Evolutionary conservation across 2,888 invertebrate species (phyloP).

Genomic region (Congeria kusceri): DNA sequence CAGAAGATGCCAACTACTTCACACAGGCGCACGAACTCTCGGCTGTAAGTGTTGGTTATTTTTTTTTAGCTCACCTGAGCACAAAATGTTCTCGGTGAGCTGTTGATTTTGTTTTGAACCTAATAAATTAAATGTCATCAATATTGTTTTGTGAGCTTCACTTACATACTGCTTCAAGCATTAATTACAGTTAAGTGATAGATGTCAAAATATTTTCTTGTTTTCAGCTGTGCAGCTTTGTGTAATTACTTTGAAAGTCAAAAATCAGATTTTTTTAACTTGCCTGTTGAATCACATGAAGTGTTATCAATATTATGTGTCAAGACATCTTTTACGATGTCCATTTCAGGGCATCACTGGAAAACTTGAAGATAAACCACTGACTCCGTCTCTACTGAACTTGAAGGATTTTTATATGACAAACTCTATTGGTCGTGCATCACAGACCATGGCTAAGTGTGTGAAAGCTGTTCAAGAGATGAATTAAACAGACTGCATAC

Average conservation of each 20-base stretch:
- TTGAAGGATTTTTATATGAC: slow-evolving; percentile 95
- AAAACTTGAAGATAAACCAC: slow-evolving; percentile 84
- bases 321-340: too few relatives aligned
- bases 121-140: too few relatives aligned
- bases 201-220: neutral
- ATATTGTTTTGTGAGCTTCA: too few relatives aligned
- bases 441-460: slow-evolving; percentile 99
- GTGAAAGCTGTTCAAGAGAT: slow-evolving; percentile 91
- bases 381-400: slow-evolving; percentile 87
- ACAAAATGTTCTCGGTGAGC: too few relatives aligned
- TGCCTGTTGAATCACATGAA: too few relatives aligned
- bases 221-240: neutral
- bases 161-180: too few relatives aligned
- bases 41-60: slow-evolving; percentile 73
- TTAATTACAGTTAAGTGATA: too few relatives aligned
- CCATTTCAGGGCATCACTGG: slow-evolving; percentile 84
- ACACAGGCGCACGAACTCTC: slow-evolving; percentile 92
- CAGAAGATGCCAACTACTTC: slow-evolving; percentile 94
- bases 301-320: too few relatives aligned
- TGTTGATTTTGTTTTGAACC: too few relatives aligned
- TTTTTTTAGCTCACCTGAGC: neutral
- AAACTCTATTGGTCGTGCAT: slow-evolving; percentile 97
- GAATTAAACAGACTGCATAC: slow-evolving; percentile 35
- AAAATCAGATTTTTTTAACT: too few relatives aligned
- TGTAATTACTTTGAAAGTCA: too few relatives aligned